A percentile compares a stretch with the other conserved stretches of the same genome.
Conservation (phyloP, 1,140 invertebrate species). For the Chironomus tepperi region DNA sequence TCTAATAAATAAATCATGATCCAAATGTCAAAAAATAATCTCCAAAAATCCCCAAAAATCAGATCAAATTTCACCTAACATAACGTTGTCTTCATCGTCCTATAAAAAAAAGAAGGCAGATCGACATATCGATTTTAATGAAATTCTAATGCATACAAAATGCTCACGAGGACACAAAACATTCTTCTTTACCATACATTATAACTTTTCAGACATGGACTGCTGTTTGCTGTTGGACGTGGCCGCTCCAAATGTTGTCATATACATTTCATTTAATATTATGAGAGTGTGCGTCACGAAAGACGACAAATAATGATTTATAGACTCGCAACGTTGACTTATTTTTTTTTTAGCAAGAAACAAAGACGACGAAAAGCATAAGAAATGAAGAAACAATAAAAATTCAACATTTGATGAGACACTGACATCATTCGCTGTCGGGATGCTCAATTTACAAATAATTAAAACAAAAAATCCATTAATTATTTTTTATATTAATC, state of each 20-base stretch:
- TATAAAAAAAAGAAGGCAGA: too few species aligned
- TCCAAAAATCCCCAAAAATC: too few species aligned
- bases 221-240: not conserved
- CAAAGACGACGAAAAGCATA: not conserved
- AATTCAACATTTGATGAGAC: constrained; percentile 12
- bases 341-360: too few species aligned
- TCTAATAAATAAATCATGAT: too few species aligned
- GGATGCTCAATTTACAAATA: constrained; percentile 12
- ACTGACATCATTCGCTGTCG: not conserved
- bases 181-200: not conserved
- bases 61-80: too few species aligned
- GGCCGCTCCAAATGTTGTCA: constrained; percentile 16
- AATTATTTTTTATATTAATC: constrained; percentile 10
- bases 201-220: not conserved
- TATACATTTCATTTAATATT: not conserved
- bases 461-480: constrained; percentile 3
- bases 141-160: constrained; percentile 9
- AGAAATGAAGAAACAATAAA: not conserved
- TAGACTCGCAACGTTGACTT: not conserved
- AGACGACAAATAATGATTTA: constrained; percentile 23
- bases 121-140: not conserved
- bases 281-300: constrained; percentile 10
- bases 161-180: constrained; percentile 5
- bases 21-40: too few species aligned
- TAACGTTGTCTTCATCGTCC: too few species aligned